A percentile compares a stretch with the other conserved stretches of the same genome.
phyloP scores from a whole-genome alignment of 1,140 invertebrate genomes.

The Riptortus pedestris region DNA sequence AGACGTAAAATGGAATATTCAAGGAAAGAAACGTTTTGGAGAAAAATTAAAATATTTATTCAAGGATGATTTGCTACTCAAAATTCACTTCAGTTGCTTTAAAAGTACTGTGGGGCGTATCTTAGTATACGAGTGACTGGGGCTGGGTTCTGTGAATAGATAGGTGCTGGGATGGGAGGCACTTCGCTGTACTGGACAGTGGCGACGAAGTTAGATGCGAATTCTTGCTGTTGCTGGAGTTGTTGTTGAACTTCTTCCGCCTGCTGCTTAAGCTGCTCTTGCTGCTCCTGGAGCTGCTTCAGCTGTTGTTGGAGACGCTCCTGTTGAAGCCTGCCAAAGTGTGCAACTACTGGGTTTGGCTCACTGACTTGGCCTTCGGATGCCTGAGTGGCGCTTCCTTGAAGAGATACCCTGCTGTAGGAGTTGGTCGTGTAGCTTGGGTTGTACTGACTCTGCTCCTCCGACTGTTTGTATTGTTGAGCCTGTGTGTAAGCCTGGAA shows the following conservation, averaged over 20 bases:
- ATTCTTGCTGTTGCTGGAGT: background rate
- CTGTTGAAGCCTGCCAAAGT: background rate
- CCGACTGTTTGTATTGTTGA: background rate
- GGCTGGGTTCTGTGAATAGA: slow-evolving; percentile 7
- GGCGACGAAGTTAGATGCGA: slow-evolving; percentile 12
- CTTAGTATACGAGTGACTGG: slow-evolving; percentile 8
- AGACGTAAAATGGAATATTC: too few relatives aligned
- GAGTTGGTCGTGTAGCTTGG: background rate
- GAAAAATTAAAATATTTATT: too few relatives aligned
- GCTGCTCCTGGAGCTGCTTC: background rate
- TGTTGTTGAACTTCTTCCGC: background rate
- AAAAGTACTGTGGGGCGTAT: slow-evolving; percentile 15
- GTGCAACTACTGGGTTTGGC: background rate
- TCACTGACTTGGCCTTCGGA: background rate
- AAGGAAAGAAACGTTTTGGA: too few relatives aligned
- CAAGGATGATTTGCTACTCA: too few relatives aligned
- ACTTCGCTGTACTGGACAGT: slow-evolving; percentile 11
- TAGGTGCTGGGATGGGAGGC: slow-evolving; percentile 10
- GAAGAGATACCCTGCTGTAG: background rate
- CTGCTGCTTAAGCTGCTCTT: background rate
- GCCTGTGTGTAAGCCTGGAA: background rate
- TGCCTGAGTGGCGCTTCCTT: background rate
- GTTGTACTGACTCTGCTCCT: background rate
- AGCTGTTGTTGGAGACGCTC: background rate
- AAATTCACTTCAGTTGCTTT: too few relatives aligned